phyloP scores from a whole-genome alignment of 2,797 vertebrate genomes.

The Aulostomus chinensis region DNA sequence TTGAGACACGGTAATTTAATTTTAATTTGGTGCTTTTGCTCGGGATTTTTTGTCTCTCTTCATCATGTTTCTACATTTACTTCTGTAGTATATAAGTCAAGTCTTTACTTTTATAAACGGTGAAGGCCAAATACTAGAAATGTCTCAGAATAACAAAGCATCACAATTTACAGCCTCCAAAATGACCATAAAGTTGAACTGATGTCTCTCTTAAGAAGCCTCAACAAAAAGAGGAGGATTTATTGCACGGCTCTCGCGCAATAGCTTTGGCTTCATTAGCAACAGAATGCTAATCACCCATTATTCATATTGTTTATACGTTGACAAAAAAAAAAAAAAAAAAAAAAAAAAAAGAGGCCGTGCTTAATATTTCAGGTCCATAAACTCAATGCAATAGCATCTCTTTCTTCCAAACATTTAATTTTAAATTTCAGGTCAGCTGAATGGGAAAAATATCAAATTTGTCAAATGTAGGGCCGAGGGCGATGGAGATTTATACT shows the following conservation, averaged over 20 bases:
- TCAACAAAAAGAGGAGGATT: background rate
- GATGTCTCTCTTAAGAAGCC: background rate
- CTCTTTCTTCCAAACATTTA: too few species aligned
- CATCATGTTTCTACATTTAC: background rate
- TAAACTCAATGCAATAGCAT: too few species aligned
- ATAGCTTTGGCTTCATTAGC: background rate
- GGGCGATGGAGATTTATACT: too few species aligned
- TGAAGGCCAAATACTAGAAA: background rate
- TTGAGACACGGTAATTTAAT: conserved; percentile 11
- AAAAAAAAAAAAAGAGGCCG: background rate
- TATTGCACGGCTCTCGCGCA: background rate
- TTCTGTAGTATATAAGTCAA: background rate
- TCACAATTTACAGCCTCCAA: background rate
- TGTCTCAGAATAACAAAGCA: background rate
- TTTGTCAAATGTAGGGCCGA: too few species aligned
- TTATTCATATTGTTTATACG: background rate
- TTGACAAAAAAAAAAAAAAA: background rate
- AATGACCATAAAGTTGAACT: background rate
- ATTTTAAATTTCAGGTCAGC: too few species aligned
- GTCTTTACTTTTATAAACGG: background rate
- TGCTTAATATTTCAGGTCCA: background rate
- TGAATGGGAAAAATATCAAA: too few species aligned
- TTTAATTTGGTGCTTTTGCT: conserved; percentile 11
- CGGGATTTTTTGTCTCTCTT: conserved; percentile 4
- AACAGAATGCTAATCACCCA: background rate